Evolutionary conservation across 2,888 invertebrate genomes (phyloP).

Genomic region (Lasiommata megera): DNA sequence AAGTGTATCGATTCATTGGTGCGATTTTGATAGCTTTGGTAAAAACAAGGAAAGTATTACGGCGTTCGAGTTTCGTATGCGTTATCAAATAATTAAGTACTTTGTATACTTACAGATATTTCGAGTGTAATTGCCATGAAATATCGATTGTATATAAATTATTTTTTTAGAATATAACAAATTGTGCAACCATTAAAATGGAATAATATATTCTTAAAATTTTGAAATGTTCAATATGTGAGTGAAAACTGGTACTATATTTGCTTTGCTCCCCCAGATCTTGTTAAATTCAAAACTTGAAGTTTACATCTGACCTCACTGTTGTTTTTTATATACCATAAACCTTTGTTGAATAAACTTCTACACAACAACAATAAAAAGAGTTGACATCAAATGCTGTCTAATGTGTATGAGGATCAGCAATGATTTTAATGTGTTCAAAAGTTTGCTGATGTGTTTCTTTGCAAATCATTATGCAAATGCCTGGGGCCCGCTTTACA

Average conservation of each 20-base stretch:
- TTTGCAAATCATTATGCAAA: too few species aligned
- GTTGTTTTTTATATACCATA: too few species aligned
- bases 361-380: too few species aligned
- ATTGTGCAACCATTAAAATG: slow-evolving; percentile 13
- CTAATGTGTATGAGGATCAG: too few species aligned
- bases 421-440: too few species aligned
- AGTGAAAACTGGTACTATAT: slow-evolving; percentile 1
- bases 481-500: too few species aligned
- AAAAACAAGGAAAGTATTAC: neutral
- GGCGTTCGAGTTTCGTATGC: slow-evolving; percentile 10
- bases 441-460: too few species aligned
- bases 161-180: slow-evolving; percentile 33
- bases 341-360: too few species aligned
- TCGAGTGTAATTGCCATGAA: slow-evolving; percentile 31
- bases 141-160: slow-evolving; percentile 36
- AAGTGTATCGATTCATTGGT: neutral
- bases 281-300: too few species aligned
- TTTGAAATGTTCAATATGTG: neutral
- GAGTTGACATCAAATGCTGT: too few species aligned
- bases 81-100: slow-evolving; percentile 23
- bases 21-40: neutral
- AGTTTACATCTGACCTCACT: too few species aligned
- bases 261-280: neutral
- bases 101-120: slow-evolving; percentile 36
- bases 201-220: neutral